Base-by-base conservation (phyloP, 2,797 vertebrate genomes). In the Cuculus canorus region DNA sequence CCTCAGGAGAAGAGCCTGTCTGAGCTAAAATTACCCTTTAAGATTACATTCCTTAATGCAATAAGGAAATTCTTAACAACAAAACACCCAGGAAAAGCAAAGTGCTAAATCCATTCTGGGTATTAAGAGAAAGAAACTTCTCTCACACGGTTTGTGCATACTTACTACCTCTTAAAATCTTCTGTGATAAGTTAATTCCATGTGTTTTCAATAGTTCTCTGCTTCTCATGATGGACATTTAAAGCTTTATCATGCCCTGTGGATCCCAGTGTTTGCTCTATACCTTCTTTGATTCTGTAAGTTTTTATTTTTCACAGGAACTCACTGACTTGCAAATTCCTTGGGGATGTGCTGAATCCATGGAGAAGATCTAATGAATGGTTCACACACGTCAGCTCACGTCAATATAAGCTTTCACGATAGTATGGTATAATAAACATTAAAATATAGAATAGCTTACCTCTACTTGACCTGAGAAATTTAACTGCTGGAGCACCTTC, bases 21-120 rank as follows among this genome's bases (percentile, higher is more conserved):
- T 86, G 81, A 68, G 76, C 45, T 83, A 77, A 90, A 92, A 81
- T 92, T 88, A 86, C 65, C 35, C 61, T 86, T 88, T 86, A 91
- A 90, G 52, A 68, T 91, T 77, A 82, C 30, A 63, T 32, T 82
- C 43, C 64, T 88, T 85, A 80, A 93, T 77, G 79, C 48, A 93
- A 75, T 86, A 90, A 77, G 64, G 56, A 70, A 82, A 90, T 87
- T 28, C 37, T 91, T 86, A 69, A 57, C 53, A 86, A 52, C 17
- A 86, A 95, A 90, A 78, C 32, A 57, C n/a, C 82, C 32, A 48
- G n/a, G 60, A 73, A 87, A 96, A 91, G 87, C 35, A 52, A 89
- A 77, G 27, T 63, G 52, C 48, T 88, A 82, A 82, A 90, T 60
- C 60, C 80, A 66, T 71, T 90, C 66, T 0, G 0, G 7, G 27